phyloP scores from a whole-genome alignment of 2,113 vertebrate species.

The Pseudopodoces humilis region DNA sequence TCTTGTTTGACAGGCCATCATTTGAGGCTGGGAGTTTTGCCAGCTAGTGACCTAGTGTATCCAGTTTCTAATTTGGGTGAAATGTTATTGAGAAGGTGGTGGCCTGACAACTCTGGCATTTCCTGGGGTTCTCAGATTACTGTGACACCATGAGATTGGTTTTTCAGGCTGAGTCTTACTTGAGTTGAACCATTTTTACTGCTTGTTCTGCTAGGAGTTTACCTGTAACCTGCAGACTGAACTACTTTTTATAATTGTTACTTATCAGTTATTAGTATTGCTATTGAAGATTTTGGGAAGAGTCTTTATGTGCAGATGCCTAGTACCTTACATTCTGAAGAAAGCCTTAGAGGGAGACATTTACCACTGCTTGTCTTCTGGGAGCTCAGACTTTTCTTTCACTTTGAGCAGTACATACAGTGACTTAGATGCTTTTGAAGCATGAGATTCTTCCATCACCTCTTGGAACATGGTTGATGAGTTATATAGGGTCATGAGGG shows the following conservation, averaged over 20 bases:
- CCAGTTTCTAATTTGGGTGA: conserved; percentile 38
- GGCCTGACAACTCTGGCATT: conserved; percentile 41
- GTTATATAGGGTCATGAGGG: not conserved
- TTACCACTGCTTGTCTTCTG: not conserved
- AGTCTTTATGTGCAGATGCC: not conserved
- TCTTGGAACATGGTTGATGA: not conserved
- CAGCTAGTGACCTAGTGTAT: conserved; percentile 28
- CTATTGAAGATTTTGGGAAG: not conserved
- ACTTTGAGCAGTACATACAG: not conserved
- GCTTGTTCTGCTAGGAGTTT: not conserved
- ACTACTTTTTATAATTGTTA: not conserved
- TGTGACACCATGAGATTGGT: not conserved
- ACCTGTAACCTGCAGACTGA: not conserved
- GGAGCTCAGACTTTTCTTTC: not conserved
- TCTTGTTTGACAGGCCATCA: not conserved
- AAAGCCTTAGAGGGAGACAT: not conserved
- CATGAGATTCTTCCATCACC: not conserved
- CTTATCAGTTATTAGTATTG: not conserved
- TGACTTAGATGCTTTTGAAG: not conserved
- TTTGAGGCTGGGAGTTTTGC: conserved; percentile 35
- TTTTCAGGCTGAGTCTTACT: not conserved
- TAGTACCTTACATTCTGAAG: not conserved
- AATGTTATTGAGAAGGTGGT: conserved; percentile 32
- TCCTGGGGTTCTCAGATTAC: conserved; percentile 36
- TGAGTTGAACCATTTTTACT: not conserved